phyloP scores from a whole-genome alignment of 2,113 vertebrate species.

The Gadus macrocephalus region DNA sequence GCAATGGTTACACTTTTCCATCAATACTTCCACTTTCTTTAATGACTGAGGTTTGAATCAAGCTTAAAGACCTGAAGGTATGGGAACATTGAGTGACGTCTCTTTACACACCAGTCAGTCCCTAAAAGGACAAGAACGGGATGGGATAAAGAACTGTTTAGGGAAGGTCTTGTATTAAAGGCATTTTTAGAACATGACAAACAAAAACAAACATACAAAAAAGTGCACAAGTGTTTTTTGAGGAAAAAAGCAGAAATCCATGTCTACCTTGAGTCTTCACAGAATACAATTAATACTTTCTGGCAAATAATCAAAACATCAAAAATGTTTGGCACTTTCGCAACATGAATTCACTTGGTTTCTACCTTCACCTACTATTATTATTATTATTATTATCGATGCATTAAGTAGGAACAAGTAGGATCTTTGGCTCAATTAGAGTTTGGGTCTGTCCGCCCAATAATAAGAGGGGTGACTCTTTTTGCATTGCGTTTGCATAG shows the following conservation, averaged over 20 bases:
- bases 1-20: too few species aligned
- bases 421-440: not conserved
- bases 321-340: not conserved
- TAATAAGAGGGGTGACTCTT: not conserved
- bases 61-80: too few species aligned
- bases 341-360: not conserved
- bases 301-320: not conserved
- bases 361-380: too few species aligned
- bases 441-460: not conserved
- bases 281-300: constrained; percentile 2
- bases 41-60: too few species aligned
- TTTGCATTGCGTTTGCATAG: constrained; percentile 15
- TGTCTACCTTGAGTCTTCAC: not conserved
- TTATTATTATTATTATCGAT: too few species aligned
- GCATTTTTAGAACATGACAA: not conserved
- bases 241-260: not conserved
- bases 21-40: too few species aligned
- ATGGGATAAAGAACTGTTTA: not conserved
- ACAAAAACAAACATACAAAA: not conserved
- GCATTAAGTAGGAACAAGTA: too few species aligned
- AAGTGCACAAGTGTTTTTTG: not conserved
- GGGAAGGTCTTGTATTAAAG: not conserved
- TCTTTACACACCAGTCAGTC: too few species aligned
- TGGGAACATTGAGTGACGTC: too few species aligned
- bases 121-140: too few species aligned